Evolutionary conservation across 2,797 vertebrate genomes (phyloP).

Genomic region (Mareca strepera): DNA sequence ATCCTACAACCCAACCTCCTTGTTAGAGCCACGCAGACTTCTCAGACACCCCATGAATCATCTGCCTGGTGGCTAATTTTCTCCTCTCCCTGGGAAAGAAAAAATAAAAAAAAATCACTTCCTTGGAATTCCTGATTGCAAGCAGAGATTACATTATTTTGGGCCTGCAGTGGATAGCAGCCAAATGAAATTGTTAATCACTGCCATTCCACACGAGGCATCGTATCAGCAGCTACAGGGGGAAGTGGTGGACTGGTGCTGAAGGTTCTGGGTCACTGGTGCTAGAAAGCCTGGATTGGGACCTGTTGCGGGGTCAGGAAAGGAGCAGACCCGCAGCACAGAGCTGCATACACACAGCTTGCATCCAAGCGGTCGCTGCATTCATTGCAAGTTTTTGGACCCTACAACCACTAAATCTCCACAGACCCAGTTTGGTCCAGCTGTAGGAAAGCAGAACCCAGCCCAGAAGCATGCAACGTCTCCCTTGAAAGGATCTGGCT

Average conservation of each 20-base stretch:
- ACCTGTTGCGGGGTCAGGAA: neutral
- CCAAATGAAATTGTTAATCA: neutral
- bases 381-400: too few relatives aligned
- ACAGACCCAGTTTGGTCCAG: neutral
- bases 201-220: neutral
- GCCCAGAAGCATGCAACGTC: neutral
- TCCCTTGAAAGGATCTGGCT: neutral
- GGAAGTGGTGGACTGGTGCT: neutral
- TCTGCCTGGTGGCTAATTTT: neutral
- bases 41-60: neutral
- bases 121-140: neutral
- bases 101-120: neutral
- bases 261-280: neutral
- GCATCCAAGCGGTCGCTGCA: fast-evolving
- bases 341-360: fast-evolving
- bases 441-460: neutral
- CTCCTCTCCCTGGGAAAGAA: neutral
- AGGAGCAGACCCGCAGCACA: neutral
- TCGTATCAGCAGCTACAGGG: neutral
- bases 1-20: neutral
- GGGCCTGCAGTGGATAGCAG: neutral
- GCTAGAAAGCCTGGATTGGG: neutral
- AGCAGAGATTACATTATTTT: neutral
- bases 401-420: neutral
- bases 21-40: neutral